These are phyloP conservation scores for Hippoglossus stenolepis DNA, from an alignment of 2,113 vertebrate genomes.

Conservation along the genomic window DNA sequence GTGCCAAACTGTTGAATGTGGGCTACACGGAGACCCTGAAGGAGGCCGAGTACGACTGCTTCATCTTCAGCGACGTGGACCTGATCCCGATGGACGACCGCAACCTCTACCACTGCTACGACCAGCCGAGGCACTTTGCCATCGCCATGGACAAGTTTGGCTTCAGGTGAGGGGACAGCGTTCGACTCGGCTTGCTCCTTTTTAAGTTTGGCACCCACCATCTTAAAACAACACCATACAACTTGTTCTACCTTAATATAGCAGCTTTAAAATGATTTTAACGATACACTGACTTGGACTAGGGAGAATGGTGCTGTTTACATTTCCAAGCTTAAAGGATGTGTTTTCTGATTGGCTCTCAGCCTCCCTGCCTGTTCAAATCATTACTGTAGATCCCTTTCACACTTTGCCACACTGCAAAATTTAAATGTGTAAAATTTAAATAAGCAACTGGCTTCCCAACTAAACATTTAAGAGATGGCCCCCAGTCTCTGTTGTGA, in stretches of 20 bases:
- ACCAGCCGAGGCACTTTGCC: constrained; percentile 97
- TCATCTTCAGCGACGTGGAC: constrained; percentile 99
- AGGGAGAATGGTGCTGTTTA: too few species aligned
- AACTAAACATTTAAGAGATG: neutral
- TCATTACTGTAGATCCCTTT: neutral
- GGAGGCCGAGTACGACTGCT: constrained; percentile 94
- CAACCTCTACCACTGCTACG: constrained; percentile 97
- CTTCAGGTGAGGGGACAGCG: constrained; percentile 75
- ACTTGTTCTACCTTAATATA: too few species aligned
- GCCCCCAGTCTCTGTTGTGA: constrained; percentile 30
- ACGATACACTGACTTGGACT: too few species aligned
- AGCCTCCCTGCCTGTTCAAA: neutral
- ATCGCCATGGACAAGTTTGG: constrained; percentile 94
- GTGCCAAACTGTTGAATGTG: constrained; percentile 95
- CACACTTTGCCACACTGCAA: neutral
- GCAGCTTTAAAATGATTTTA: too few species aligned
- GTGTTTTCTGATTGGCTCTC: neutral
- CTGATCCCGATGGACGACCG: constrained; percentile 99
- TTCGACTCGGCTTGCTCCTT: neutral
- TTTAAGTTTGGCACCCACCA: neutral
- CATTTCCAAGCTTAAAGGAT: neutral
- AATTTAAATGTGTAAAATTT: constrained; percentile 1
- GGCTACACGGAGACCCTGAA: constrained; percentile 94
- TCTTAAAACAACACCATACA: too few species aligned
- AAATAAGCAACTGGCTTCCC: neutral